Evolutionary conservation across 2,797 vertebrate genomes (phyloP), one percentile per base, ranked within the genome.

Genomic region (Premnoplex brunnescens): DNA sequence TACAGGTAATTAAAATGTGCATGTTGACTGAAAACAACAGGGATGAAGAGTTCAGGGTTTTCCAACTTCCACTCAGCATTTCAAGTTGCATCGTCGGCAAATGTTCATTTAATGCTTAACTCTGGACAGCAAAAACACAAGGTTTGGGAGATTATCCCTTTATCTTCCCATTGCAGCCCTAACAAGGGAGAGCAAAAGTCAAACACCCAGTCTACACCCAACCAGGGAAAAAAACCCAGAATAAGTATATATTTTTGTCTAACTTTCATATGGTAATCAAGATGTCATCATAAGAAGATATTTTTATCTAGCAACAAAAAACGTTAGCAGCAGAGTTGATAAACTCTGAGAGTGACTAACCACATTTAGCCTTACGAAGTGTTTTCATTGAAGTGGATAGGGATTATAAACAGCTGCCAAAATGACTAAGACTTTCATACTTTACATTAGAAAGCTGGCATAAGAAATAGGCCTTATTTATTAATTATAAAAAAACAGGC

Each of bases 121-220:
- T 91, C 64, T 34, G 59, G 39, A 51, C 1, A 81, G 71, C 67
- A 96, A 88, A 95, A 88, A 71, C 56, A 39, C 2, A 74, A 60
- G 54, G 43, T 75, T 78, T 88, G 30, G 14, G 19, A 95, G 96
- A 95, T 95, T 85, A 95, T 73, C 73, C 73, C 63, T 94, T 96
- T 97, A 97, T 97, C 97, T 94, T 68, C 30, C 76, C 56, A 20
- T 15, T 66, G 52, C 96, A 97, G 94, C 44, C 74, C 52, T 81
- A 64, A 88, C 14, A 62, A 68, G 52, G 23, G 60, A 77, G 14
- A 36, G 37, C 66, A 71, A 69, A 54, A 68, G 69, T 74, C 85
- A 76, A 76, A 92, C 10, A 85, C 24, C 8, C 73, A 73, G n/a
- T 24, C 34, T 63, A 95, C 37, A 71, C 34, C 19, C 62, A 75